phyloP scores from a whole-genome alignment of 2,113 vertebrate species.

The Corapipo altera region DNA sequence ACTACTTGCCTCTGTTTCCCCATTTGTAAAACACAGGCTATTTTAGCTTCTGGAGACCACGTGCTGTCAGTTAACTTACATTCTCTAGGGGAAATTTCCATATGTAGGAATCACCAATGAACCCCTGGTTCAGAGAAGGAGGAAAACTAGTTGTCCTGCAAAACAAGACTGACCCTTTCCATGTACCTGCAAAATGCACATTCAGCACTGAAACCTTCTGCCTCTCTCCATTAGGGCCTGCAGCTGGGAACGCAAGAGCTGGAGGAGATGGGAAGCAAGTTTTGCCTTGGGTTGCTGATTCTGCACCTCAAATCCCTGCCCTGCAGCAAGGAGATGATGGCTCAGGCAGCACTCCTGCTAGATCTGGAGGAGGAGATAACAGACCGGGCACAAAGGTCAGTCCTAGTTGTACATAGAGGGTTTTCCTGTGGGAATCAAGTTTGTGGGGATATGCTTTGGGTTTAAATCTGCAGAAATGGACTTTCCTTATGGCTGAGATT shows the following conservation, averaged over 20 bases:
- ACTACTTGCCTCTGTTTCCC: neutral
- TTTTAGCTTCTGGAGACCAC: neutral
- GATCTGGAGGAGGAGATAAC: conserved; percentile 73
- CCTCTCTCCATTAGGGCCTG: conserved; percentile 77
- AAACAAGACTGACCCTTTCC: neutral
- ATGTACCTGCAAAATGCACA: neutral
- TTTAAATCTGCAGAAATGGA: neutral
- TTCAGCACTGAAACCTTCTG: neutral
- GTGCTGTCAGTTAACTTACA: neutral
- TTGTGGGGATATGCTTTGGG: neutral
- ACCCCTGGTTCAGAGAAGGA: neutral
- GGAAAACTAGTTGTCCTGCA: neutral
- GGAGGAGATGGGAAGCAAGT: conserved; percentile 91
- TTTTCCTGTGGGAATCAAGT: neutral
- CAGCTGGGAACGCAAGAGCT: conserved; percentile 86
- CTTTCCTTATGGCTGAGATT: neutral
- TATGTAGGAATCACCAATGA: neutral
- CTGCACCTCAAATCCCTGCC: conserved; percentile 77
- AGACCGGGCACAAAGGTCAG: conserved; percentile 76
- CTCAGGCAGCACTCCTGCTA: conserved; percentile 66
- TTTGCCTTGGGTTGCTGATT: conserved; percentile 87
- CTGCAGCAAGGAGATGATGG: conserved; percentile 75
- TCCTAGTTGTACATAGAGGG: rapidly evolving
- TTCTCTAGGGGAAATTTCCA: neutral
- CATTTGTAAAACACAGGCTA: neutral